These are phyloP conservation scores for Oxyura jamaicensis DNA, from an alignment of 2,113 vertebrate genomes.

Conservation along the genomic window DNA sequence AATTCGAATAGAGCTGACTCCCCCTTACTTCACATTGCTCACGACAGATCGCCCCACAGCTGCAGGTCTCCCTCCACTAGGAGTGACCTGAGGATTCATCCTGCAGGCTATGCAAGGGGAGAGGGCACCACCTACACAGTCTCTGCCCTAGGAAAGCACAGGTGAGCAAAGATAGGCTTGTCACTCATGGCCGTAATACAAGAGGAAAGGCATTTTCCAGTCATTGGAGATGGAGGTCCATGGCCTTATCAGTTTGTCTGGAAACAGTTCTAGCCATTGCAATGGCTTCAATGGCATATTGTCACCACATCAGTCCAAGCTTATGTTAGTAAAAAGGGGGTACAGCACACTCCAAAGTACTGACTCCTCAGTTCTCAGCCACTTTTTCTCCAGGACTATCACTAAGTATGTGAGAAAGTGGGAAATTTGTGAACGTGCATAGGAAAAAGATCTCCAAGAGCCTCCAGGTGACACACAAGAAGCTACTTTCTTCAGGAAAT, in stretches of 20 bases:
- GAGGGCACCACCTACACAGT: background rate
- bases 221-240: background rate
- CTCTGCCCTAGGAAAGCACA: conserved; percentile 12
- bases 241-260: background rate
- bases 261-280: background rate
- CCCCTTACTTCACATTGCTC: background rate
- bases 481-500: background rate
- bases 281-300: background rate
- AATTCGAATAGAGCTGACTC: background rate
- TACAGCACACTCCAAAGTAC: background rate
- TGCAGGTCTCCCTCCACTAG: background rate
- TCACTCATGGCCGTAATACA: background rate
- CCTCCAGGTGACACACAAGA: background rate
- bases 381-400: background rate
- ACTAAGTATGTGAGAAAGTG: background rate
- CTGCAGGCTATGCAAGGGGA: background rate
- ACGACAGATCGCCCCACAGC: background rate
- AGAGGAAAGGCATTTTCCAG: conserved; percentile 25
- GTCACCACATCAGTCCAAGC: background rate
- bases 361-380: background rate
- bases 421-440: background rate
- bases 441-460: background rate
- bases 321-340: background rate
- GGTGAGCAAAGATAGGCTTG: background rate
- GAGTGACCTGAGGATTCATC: background rate